Evolutionary conservation across 2,888 invertebrate species (phyloP).

Genomic region (Callimorpha dominula): DNA sequence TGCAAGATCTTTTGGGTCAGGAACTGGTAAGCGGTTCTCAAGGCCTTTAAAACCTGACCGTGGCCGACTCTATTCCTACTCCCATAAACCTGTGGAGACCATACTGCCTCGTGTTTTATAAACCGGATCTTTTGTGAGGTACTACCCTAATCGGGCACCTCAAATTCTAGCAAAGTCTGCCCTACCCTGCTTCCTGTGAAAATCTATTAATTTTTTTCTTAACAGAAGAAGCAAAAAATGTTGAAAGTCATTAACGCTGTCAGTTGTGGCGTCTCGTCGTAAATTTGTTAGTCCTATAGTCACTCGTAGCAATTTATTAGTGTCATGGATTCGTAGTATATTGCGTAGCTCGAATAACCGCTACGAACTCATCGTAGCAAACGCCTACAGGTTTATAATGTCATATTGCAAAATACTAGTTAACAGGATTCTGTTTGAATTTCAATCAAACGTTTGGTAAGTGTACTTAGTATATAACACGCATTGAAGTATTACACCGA

Average conservation of each 20-base stretch:
- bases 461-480: too few species aligned
- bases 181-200: neutral
- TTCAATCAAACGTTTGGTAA: too few species aligned
- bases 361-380: constrained; percentile 1
- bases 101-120: too few species aligned
- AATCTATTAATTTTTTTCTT: neutral
- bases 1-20: too few species aligned
- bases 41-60: too few species aligned
- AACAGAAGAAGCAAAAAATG: neutral
- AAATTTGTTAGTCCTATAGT: neutral
- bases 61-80: too few species aligned
- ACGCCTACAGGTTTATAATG: neutral
- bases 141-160: too few species aligned
- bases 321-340: neutral
- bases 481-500: too few species aligned
- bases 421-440: neutral
- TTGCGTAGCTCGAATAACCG: constrained; percentile 3
- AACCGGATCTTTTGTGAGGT: too few species aligned
- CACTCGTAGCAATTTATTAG: neutral
- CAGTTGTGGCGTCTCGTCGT: neutral
- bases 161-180: too few species aligned
- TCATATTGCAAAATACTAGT: neutral
- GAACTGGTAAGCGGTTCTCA: too few species aligned
- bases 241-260: neutral
- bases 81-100: too few species aligned